phyloP scores from a whole-genome alignment of 1,140 invertebrate genomes.

The Drosophila jambulina region DNA sequence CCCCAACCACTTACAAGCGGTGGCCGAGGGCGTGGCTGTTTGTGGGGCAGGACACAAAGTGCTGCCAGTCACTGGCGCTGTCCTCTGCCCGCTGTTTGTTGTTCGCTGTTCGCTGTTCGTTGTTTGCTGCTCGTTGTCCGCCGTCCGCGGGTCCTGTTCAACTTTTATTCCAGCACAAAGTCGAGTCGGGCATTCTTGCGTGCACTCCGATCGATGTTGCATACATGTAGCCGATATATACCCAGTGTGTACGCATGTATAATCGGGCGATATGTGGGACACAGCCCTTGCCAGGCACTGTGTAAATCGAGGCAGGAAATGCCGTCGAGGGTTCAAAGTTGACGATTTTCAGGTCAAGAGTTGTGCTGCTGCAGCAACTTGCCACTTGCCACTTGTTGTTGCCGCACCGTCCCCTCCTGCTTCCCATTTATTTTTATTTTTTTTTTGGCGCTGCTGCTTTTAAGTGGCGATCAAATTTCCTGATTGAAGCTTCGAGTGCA shows the following conservation, averaged over 20 bases:
- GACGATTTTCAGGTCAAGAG: conserved; percentile 74
- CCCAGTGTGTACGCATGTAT: neutral
- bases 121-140: neutral
- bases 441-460: conserved; percentile 41
- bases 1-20: conserved; percentile 43
- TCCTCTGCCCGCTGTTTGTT: neutral
- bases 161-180: conserved; percentile 53
- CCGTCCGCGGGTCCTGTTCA: conserved; percentile 56
- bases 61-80: conserved; percentile 70
- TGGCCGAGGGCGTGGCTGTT: neutral
- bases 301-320: conserved; percentile 81
- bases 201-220: conserved; percentile 48
- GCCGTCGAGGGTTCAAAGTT: conserved; percentile 70
- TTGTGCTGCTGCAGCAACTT: conserved; percentile 32
- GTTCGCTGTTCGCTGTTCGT: neutral
- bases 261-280: conserved; percentile 50
- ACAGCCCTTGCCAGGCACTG: conserved; percentile 24
- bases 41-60: conserved; percentile 59
- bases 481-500: conserved; percentile 72
- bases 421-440: conserved; percentile 1
- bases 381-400: conserved; percentile 64
- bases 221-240: conserved; percentile 13
- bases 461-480: conserved; percentile 79
- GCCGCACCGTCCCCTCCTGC: neutral
- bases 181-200: conserved; percentile 61